Conservation (phyloP, 1,140 invertebrate species). For the Leptinotarsa texana region DNA sequence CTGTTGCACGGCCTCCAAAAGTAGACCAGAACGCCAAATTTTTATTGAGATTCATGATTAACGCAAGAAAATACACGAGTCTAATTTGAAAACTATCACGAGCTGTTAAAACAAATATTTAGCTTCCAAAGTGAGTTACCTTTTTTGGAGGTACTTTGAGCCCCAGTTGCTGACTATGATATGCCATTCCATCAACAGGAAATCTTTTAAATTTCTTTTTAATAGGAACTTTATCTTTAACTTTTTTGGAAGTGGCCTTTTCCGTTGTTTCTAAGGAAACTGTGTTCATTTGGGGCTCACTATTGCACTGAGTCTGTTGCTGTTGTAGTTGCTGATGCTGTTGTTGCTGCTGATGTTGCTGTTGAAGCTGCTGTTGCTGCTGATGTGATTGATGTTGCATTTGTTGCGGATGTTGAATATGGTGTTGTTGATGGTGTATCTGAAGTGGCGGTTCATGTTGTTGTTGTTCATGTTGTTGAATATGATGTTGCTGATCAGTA, state of each 20-base stretch:
- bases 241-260: neutral
- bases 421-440: neutral
- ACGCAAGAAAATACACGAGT: too few relatives aligned
- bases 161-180: constrained; percentile 20
- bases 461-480: neutral
- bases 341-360: neutral
- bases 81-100: too few relatives aligned
- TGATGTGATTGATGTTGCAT: neutral
- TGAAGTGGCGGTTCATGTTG: neutral
- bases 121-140: neutral
- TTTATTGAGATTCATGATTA: too few relatives aligned
- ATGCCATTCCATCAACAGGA: constrained; percentile 14
- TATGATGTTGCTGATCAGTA: neutral
- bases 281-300: neutral
- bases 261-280: neutral
- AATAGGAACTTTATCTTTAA: neutral
- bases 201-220: constrained; percentile 16
- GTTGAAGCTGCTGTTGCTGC: neutral
- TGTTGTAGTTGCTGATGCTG: neutral
- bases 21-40: too few relatives aligned
- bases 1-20: too few relatives aligned
- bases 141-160: constrained; percentile 21
- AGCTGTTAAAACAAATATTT: too few relatives aligned
- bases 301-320: neutral
- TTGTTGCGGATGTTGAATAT: neutral